phyloP scores from a whole-genome alignment of 2,797 vertebrate genomes.

The Esox lucius region DNA sequence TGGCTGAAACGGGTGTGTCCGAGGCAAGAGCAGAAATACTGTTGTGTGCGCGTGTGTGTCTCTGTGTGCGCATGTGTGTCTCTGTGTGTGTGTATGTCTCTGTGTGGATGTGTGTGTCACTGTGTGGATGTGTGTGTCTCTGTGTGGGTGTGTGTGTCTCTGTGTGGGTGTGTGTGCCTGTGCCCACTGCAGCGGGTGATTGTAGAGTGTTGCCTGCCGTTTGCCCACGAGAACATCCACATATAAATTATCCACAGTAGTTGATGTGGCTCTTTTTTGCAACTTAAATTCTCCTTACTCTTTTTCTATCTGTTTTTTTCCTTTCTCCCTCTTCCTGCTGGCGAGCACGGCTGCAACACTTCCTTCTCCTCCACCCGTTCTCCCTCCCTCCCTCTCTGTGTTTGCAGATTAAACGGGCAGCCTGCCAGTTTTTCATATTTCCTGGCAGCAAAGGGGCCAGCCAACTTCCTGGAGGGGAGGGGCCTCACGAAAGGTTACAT shows the following conservation, averaged over 20 bases:
- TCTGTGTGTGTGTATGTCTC: conserved; percentile 15
- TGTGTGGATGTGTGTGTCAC: conserved; percentile 16
- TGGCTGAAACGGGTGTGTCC: conserved; percentile 13
- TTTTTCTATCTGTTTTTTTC: conserved; percentile 51
- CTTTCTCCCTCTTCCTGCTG: conserved; percentile 59
- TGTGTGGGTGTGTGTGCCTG: conserved; percentile 10
- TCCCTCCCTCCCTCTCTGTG: conserved; percentile 48
- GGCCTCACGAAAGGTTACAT: conserved; percentile 90
- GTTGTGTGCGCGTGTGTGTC: conserved; percentile 17
- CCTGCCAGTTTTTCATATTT: conserved; percentile 89
- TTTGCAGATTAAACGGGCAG: conserved; percentile 86
- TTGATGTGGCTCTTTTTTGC: conserved; percentile 49
- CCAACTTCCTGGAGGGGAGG: conserved; percentile 83
- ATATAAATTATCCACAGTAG: conserved; percentile 56
- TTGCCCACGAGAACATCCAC: conserved; percentile 47
- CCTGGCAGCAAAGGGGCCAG: conserved; percentile 82
- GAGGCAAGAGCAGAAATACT: neutral
- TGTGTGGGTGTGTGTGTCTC: conserved; percentile 9
- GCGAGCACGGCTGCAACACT: conserved; percentile 68
- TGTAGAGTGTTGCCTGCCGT: conserved; percentile 29
- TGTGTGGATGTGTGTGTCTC: too few relatives aligned
- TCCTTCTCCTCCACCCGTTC: conserved; percentile 57
- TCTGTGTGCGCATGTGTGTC: conserved; percentile 16
- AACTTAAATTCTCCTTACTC: conserved; percentile 50
- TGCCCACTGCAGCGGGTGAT: conserved; percentile 22